Percentiles rank a stretch among this genome's conserved stretches.
Conservation (phyloP, 2,113 vertebrate species). For the Chlamydotis undulata region DNA sequence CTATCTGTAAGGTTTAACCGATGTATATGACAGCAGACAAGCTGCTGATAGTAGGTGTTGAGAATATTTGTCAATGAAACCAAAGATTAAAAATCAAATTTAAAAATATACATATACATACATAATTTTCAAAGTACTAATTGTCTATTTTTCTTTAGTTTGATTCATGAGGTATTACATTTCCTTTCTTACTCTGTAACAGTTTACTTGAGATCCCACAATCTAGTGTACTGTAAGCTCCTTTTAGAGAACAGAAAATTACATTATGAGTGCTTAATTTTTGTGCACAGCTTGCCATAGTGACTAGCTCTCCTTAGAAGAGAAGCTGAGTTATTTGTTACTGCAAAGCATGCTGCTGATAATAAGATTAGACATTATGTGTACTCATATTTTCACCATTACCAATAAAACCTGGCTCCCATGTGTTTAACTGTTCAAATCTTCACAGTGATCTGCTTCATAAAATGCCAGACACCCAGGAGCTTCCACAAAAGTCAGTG, state of each 20-base stretch:
- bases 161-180: background rate
- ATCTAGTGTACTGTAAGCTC: background rate
- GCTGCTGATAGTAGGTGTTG: background rate
- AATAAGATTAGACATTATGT: slow-evolving; percentile 19
- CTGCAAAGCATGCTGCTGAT: background rate
- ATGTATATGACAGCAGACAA: background rate
- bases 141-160: background rate
- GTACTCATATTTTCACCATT: background rate
- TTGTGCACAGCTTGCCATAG: background rate
- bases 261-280: background rate
- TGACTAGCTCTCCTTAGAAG: background rate
- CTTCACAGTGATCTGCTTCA: background rate
- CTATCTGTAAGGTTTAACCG: background rate
- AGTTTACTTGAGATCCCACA: background rate
- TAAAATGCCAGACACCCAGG: background rate
- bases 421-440: background rate
- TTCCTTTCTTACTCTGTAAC: background rate
- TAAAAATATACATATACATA: background rate
- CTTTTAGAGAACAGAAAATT: slow-evolving; percentile 22
- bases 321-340: background rate
- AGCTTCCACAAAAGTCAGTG: background rate
- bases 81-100: background rate
- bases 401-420: background rate
- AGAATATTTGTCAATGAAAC: background rate
- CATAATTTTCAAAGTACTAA: background rate